These are phyloP conservation scores for Leptocoma aspasia DNA, from an alignment of 2,113 vertebrate species.

Conservation along the genomic window DNA sequence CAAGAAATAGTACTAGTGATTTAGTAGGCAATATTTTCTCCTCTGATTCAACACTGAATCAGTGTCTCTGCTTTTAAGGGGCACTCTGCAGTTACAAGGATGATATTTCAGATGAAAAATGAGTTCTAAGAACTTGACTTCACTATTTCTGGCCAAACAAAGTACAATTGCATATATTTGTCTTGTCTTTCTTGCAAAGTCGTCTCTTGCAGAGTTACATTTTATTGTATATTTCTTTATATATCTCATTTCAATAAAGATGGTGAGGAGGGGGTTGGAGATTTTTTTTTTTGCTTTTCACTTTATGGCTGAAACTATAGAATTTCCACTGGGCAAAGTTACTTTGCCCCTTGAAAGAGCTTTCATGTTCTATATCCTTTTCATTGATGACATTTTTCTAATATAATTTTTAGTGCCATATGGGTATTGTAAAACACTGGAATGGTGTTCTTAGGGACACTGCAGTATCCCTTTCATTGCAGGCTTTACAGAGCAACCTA, in stretches of 20 bases:
- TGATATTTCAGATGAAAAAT: slow-evolving; percentile 43
- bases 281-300: not conserved
- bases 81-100: not conserved
- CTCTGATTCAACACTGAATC: slow-evolving; percentile 8
- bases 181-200: not conserved
- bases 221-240: not conserved
- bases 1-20: slow-evolving; percentile 24
- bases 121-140: not conserved
- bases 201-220: not conserved
- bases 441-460: not conserved
- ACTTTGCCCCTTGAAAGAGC: not conserved
- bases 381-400: not conserved
- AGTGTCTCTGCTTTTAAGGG: slow-evolving; percentile 7
- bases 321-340: not conserved
- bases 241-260: not conserved
- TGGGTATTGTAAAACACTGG: not conserved
- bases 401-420: not conserved
- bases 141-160: not conserved
- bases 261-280: not conserved
- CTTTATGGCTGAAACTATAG: not conserved
- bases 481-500: not conserved
- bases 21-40: slow-evolving; percentile 20
- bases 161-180: not conserved
- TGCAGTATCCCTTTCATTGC: not conserved
- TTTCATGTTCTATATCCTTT: not conserved